Percentiles rank a stretch among this genome's conserved stretches.
Evolutionary conservation across 2,113 vertebrate genomes (phyloP).

Genomic region (Phalacrocorax carbo): DNA sequence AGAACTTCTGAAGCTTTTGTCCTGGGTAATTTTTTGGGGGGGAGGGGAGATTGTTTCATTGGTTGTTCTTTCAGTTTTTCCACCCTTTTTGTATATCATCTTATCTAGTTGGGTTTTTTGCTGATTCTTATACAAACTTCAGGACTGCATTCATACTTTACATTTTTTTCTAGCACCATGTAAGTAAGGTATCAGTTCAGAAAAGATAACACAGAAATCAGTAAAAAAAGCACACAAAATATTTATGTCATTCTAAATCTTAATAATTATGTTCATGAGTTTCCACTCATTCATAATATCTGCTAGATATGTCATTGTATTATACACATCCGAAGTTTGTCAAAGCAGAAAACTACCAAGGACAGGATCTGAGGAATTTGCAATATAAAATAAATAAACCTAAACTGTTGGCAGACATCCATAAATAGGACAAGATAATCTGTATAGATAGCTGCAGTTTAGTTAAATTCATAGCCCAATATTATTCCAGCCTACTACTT

Average conservation of each 20-base stretch:
- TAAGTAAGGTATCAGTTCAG: background rate
- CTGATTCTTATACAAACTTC: background rate
- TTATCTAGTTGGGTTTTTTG: background rate
- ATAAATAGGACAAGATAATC: background rate
- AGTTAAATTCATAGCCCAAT: background rate
- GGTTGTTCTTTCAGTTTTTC: background rate
- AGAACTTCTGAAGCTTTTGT: background rate
- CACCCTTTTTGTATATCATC: background rate
- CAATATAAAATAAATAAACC: background rate
- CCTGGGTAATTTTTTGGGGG: background rate
- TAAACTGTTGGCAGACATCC: background rate
- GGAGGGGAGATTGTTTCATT: rapidly evolving
- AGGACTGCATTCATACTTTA: background rate
- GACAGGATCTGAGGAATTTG: background rate
- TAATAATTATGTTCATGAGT: background rate
- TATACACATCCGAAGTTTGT: background rate
- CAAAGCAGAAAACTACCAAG: background rate
- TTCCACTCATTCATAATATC: background rate
- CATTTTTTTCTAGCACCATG: background rate
- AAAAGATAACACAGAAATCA: background rate
- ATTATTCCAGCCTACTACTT: background rate
- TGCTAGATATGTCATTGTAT: background rate
- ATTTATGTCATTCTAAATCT: background rate
- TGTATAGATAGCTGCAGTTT: background rate
- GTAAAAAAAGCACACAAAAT: background rate